A percentile compares a stretch with the other conserved stretches of the same genome.
Evolutionary conservation across 2,113 vertebrate genomes (phyloP).

Genomic region (Alosa alosa): DNA sequence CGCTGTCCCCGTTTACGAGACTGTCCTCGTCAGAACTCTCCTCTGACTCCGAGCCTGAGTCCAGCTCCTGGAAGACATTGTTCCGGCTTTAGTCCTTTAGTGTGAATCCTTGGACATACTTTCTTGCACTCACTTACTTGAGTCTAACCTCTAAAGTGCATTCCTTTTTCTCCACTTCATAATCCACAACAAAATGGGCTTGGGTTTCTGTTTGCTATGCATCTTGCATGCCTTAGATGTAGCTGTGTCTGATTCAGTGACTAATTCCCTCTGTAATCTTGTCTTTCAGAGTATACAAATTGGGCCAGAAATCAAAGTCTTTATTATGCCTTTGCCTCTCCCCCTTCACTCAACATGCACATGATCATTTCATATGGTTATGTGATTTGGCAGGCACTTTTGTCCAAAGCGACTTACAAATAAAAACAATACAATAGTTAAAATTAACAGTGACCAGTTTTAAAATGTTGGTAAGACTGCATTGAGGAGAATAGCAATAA

Average conservation of each 20-base stretch:
- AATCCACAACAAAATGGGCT: background rate
- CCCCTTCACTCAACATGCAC: too few relatives aligned
- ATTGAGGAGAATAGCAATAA: too few relatives aligned
- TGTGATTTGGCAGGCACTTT: background rate
- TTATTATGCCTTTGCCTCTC: too few relatives aligned
- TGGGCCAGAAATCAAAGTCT: too few relatives aligned
- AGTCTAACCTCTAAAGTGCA: background rate
- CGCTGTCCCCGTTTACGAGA: background rate
- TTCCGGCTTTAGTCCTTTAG: background rate
- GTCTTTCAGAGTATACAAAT: background rate
- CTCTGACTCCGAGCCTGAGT: conserved; percentile 57
- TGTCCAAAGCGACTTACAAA: too few relatives aligned
- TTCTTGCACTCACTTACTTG: background rate
- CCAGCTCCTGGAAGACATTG: conserved; percentile 67
- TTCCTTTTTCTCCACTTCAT: background rate
- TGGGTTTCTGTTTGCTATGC: background rate
- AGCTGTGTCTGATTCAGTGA: background rate
- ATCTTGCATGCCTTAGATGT: background rate
- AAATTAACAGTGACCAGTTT: too few relatives aligned
- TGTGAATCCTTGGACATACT: background rate
- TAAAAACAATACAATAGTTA: too few relatives aligned
- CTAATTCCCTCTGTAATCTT: background rate
- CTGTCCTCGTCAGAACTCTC: conserved; percentile 50
- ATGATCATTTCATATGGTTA: background rate
- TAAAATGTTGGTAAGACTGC: too few relatives aligned